phyloP scores from a whole-genome alignment of 2,797 vertebrate genomes.

The Eleutherodactylus coqui region DNA sequence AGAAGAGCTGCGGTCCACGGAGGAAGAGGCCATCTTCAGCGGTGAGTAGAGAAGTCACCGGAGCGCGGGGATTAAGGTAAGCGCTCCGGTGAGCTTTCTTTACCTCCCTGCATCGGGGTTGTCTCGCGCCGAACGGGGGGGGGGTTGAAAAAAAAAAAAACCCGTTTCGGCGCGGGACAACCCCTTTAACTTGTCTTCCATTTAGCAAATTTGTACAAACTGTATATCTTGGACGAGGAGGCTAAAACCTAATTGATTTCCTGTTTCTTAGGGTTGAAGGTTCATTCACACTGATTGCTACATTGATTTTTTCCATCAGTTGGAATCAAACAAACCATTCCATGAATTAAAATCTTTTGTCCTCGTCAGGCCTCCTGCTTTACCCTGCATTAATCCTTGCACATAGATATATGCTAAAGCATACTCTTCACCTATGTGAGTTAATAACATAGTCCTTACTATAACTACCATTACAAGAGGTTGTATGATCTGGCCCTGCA shows the following conservation, averaged over 20 bases:
- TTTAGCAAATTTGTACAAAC: background rate
- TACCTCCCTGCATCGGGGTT: no score
- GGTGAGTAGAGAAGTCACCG: no score
- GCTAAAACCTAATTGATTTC: conserved; percentile 56
- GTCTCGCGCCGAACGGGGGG: no score
- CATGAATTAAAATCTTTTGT: conserved; percentile 32
- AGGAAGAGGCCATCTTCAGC: no score
- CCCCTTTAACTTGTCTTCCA: background rate
- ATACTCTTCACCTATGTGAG: background rate
- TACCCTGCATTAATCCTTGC: background rate
- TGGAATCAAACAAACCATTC: conserved; percentile 44
- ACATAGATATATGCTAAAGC: background rate
- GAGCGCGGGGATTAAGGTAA: no score
- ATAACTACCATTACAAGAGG: background rate
- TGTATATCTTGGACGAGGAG: conserved; percentile 25
- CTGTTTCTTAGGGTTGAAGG: conserved; percentile 54
- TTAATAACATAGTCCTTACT: background rate
- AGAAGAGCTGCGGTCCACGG: no score
- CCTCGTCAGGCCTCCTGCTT: background rate
- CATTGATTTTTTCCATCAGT: conserved; percentile 30
- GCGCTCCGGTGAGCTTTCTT: no score
- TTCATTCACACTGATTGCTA: conserved; percentile 34
- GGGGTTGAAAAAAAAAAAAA: no score
- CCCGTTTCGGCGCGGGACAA: no score
- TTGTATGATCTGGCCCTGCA: background rate